Evolutionary conservation across 2,888 invertebrate species (phyloP), one percentile per base, ranked within the genome.

Genomic region (Calameuta pallipes): DNA sequence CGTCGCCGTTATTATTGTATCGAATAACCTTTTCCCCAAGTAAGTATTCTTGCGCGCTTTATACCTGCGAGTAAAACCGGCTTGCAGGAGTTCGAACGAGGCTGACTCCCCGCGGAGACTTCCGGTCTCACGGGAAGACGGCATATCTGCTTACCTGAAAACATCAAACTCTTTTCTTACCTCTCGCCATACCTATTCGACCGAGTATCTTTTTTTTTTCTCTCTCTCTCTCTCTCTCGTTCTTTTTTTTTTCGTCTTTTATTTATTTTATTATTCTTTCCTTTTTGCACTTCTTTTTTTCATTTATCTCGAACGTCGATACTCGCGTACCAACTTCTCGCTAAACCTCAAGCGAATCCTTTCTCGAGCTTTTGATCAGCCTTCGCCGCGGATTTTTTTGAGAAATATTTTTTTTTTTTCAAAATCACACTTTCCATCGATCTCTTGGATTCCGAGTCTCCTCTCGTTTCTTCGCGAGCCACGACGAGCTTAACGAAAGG

Each of bases 61-160:
- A 85, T 84, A 85, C 86, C 84, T 83, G 82, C 80, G 84, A 85
- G 87, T 86, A 86, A 86, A 86, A 83, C 87, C 85, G 84, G 85
- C 85, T 87, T 81, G 83, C 73, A 79, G 80, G 82, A 76, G 81
- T 81, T 82, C 83, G 86, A 85, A 85, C 87, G 87, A 85, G 84
- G 86, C 87, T 85, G 82, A 81, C 83, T 86, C 84, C 85, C 84
- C 77, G 79, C 82, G 86, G 84, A 84, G 80, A 85, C 83, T 81
- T 81, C 80, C 75, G 79, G 83, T 85, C 85, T 70, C 78, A 81
- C 82, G 86, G 84, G 87, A 84, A 81, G 82, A 82, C 78, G 79
- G 77, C 82, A 81, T 83, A 80, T 83, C 79, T 81, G 83, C 84
- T 82, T 80, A 82, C 84, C 84, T 83, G 83, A 84, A 84, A 84